A percentile compares a stretch with the other conserved stretches of the same genome.
Conservation (phyloP, 1,140 invertebrate genomes). For the Eumaeus atala region DNA sequence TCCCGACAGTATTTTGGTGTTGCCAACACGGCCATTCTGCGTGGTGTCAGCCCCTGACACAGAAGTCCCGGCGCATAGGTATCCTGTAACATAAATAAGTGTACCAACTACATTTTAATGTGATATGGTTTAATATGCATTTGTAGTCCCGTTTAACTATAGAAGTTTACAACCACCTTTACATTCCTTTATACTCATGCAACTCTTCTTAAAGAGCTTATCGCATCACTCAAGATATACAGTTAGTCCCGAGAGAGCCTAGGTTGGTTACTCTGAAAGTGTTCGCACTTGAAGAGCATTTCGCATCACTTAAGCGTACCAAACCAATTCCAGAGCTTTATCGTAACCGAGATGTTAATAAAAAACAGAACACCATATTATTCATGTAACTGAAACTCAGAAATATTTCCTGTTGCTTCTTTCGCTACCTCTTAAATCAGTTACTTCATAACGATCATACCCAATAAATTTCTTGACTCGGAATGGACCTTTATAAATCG, state of each 20-base stretch:
- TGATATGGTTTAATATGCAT: background rate
- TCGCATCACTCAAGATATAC: too few species aligned
- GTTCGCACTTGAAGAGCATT: too few species aligned
- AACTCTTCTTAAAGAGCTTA: too few species aligned
- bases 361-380: background rate
- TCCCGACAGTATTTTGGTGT: too few species aligned
- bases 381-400: background rate
- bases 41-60: constrained; percentile 6
- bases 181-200: too few species aligned
- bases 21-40: constrained; percentile 15
- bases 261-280: too few species aligned
- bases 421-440: constrained; percentile 1
- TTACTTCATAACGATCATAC: constrained; percentile 6
- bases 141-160: too few species aligned
- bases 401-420: background rate
- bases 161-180: too few species aligned
- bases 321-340: too few species aligned
- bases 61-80: background rate
- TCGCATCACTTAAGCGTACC: too few species aligned
- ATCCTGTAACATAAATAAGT: background rate
- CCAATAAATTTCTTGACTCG: constrained; percentile 16
- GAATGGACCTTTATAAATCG: constrained; percentile 10
- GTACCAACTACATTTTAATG: background rate
- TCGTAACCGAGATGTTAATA: background rate
- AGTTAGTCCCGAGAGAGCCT: too few species aligned